A percentile compares a stretch with the other conserved stretches of the same genome.
Conservation (phyloP, 2,888 invertebrate species). For the Harpagoxenus sublaevis region DNA sequence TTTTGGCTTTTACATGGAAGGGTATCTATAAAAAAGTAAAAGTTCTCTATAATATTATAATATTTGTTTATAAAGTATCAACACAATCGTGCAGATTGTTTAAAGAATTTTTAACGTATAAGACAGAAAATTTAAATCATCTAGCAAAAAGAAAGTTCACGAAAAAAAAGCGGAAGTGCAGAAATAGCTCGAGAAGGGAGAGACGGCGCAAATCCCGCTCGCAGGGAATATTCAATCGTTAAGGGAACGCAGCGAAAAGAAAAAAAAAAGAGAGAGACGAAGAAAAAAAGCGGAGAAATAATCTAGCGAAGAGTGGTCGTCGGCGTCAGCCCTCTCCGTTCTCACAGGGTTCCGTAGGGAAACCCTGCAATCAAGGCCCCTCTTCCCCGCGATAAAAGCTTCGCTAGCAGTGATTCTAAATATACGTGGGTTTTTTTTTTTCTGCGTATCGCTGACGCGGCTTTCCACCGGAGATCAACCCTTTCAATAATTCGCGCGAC, state of each 20-base stretch:
- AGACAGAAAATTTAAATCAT: constrained; percentile 1
- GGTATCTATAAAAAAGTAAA: neutral
- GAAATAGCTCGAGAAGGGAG: constrained; percentile 37
- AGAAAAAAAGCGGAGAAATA: constrained; percentile 10
- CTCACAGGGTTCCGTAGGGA: constrained; percentile 40
- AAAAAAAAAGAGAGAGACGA: neutral
- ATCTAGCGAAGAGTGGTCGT: constrained; percentile 4
- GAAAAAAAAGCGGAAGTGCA: constrained; percentile 41
- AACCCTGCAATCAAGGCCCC: constrained; percentile 56
- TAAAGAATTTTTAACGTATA: neutral
- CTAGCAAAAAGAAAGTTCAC: neutral
- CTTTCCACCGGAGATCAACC: neutral
- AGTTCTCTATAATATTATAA: neutral
- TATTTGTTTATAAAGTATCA: neutral
- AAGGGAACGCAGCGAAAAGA: neutral
- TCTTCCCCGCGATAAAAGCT: constrained; percentile 9
- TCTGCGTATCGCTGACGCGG: constrained; percentile 42
- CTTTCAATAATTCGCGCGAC: constrained; percentile 57
- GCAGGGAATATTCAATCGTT: constrained; percentile 29
- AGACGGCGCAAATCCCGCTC: neutral
- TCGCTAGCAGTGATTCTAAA: constrained; percentile 45
- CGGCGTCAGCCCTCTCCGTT: constrained; percentile 51
- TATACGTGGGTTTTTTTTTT: constrained; percentile 47
- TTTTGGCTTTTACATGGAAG: neutral
- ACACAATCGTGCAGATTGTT: neutral